phyloP scores from a whole-genome alignment of 2,888 invertebrate genomes.

The Pristionchus entomophagus region DNA sequence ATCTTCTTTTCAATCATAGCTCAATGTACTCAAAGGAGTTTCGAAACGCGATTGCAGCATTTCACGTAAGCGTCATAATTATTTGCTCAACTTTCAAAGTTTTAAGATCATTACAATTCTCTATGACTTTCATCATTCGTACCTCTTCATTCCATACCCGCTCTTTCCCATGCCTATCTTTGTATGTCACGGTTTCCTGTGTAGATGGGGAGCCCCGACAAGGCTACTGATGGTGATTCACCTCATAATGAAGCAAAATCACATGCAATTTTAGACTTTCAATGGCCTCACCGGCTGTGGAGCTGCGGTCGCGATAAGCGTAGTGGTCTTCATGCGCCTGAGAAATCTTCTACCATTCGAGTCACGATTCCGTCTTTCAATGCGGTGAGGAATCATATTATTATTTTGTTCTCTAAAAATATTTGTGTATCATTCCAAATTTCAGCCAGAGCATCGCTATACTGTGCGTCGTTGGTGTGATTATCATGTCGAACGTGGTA shows the following conservation, averaged over 20 bases:
- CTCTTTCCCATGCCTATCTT: constrained; percentile 5
- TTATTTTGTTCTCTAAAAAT: background rate
- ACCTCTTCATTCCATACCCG: background rate
- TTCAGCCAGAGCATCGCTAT: background rate
- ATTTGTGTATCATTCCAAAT: background rate
- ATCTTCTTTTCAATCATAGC: background rate
- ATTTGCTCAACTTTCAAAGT: too few relatives aligned
- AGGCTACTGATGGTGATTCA: background rate
- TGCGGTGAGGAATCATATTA: background rate
- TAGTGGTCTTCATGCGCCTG: background rate
- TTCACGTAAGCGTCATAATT: background rate
- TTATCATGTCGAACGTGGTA: background rate
- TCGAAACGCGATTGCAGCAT: background rate
- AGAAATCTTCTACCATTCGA: background rate
- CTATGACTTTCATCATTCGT: constrained; percentile 21
- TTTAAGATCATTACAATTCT: background rate
- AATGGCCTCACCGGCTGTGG: background rate
- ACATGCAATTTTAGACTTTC: background rate
- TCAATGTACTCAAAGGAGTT: constrained; percentile 14
- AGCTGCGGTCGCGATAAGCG: background rate
- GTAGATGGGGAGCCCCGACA: background rate
- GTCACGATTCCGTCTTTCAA: background rate
- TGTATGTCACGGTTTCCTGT: background rate
- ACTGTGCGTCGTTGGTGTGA: background rate
- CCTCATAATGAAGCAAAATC: background rate